Conservation (phyloP, 1,140 invertebrate species). For the Maconellicoccus hirsutus region DNA sequence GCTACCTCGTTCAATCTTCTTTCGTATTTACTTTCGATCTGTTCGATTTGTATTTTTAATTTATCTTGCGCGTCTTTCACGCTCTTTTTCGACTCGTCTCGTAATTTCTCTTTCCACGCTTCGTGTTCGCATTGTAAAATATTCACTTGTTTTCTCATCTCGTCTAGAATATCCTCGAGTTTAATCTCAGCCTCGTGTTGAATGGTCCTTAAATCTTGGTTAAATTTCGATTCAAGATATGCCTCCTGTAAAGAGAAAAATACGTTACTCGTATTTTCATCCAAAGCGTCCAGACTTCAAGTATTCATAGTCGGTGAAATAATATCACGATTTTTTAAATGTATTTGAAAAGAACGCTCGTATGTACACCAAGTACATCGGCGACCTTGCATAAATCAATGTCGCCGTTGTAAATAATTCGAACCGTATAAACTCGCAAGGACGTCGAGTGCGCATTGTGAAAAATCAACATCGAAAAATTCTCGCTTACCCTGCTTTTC, state of each 20-base stretch:
- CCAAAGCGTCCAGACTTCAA: too few species aligned
- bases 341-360: too few species aligned
- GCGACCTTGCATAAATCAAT: not conserved
- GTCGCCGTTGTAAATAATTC: not conserved
- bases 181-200: not conserved
- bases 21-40: constrained; percentile 8
- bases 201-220: not conserved
- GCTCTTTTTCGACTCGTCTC: constrained; percentile 32
- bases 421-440: not conserved
- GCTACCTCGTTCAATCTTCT: not conserved
- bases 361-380: not conserved
- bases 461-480: not conserved
- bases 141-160: not conserved
- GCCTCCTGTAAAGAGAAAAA: not conserved
- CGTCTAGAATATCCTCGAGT: not conserved
- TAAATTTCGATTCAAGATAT: not conserved
- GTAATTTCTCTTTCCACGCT: constrained; percentile 26
- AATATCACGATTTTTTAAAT: too few species aligned
- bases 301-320: too few species aligned
- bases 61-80: constrained; percentile 27
- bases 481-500: not conserved
- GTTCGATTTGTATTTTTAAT: not conserved
- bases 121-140: constrained; percentile 15
- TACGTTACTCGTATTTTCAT: too few species aligned
- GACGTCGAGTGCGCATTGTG: not conserved